Conservation (phyloP, 2,113 vertebrate genomes). For the Chauna torquata region DNA sequence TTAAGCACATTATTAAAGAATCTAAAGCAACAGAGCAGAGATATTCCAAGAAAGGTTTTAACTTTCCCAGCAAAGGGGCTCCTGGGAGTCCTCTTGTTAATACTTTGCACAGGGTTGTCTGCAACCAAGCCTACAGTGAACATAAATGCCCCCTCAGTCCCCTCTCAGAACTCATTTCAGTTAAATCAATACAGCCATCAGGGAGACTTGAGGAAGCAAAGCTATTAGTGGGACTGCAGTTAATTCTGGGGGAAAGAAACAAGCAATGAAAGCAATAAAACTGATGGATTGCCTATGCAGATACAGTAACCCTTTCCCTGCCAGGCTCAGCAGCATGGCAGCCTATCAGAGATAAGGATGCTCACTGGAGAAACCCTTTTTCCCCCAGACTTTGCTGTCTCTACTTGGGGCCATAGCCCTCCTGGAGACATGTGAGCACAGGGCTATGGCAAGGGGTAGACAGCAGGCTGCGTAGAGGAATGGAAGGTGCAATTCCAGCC, state of each 20-base stretch:
- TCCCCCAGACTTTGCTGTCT: not conserved
- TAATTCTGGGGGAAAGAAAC: constrained; percentile 60
- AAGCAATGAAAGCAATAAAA: constrained; percentile 58
- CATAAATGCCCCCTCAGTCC: constrained; percentile 23
- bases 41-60: constrained; percentile 34
- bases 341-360: not conserved
- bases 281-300: constrained; percentile 41
- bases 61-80: constrained; percentile 17
- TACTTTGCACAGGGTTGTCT: not conserved
- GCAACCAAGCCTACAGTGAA: not conserved
- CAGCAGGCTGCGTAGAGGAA: not conserved
- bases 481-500: not conserved
- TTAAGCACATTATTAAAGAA: constrained; percentile 38
- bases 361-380: not conserved
- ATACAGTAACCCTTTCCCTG: not conserved
- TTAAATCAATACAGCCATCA: constrained; percentile 27
- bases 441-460: not conserved
- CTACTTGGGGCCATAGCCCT: not conserved
- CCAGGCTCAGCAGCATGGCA: not conserved
- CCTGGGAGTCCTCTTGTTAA: constrained; percentile 51
- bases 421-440: not conserved
- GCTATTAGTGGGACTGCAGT: constrained; percentile 47
- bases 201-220: constrained; percentile 37
- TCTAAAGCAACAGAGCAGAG: constrained; percentile 43
- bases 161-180: not conserved